Base-by-base conservation (phyloP, 64 coral and sea anemone species). In the Porites lutea region DNA sequence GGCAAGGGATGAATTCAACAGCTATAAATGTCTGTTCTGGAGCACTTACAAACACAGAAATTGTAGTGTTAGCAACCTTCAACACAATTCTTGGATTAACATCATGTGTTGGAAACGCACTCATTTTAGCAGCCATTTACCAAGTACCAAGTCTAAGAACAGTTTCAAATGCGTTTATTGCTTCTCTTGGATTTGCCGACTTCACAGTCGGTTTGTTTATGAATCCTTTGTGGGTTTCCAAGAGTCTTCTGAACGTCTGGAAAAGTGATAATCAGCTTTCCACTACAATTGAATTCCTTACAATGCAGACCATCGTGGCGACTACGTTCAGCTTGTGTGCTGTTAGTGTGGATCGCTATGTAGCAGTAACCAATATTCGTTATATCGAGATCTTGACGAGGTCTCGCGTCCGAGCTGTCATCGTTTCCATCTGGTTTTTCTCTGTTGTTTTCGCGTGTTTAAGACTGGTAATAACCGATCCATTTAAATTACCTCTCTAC, bases 61-160 rank as follows among this genome's bases (percentile, higher is more conserved):
- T 77, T 20, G n/a, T 79, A 6, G 37, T 87, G 44, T 57, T 88
- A 11, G 55, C 83, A n/a, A 48, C 78, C 27, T 57, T 93, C 3
- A 68, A 91, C 46, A 50, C 47, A 62, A 19, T 87, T 20, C 78
- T 83, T 0, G 82, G 71, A 20, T 12, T 95, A 6, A 23, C 87
- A 37, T 86, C 93, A 3, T 18, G 78, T 27, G 18, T 37, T 19
- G 93, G 93, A 19, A 95, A 95, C 57, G 44, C 82, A 20, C 47
- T 95, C 16, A 77, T 95, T 55, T 59, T 95, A 15, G 47, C 49
- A 48, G 75, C 89, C 23, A 79, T 95, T 79, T 91, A 88, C 21
- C 53, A 47, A 22, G 79, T 77, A 13, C 82, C 18, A 48, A 88
- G 57, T 16, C 77, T 80, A 23, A 83, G 86, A 3, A 95, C 82